Conservation (phyloP, 2,888 invertebrate species). For the Trissoscelio sp. region DNA sequence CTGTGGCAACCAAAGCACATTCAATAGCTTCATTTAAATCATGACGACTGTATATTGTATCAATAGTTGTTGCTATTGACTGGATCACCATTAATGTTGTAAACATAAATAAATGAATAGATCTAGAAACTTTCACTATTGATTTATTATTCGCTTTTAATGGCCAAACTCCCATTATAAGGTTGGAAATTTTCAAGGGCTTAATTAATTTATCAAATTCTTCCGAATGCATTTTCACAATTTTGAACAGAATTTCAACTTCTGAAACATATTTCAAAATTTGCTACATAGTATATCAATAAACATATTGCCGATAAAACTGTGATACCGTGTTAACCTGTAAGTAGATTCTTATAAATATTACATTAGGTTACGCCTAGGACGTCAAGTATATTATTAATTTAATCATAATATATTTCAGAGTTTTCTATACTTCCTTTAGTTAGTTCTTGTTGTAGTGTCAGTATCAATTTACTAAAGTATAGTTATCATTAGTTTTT, state of each 20-base stretch:
- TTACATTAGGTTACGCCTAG: too few relatives aligned
- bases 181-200: slow-evolving; percentile 27
- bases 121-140: slow-evolving; percentile 44
- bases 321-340: too few relatives aligned
- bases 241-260: background rate
- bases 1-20: slow-evolving; percentile 73
- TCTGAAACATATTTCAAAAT: background rate
- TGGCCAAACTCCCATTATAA: slow-evolving; percentile 53
- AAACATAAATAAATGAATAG: background rate
- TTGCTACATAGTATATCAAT: too few relatives aligned
- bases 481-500: too few relatives aligned
- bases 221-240: slow-evolving; percentile 3
- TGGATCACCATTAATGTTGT: slow-evolving; percentile 52
- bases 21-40: slow-evolving; percentile 77
- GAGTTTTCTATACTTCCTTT: too few relatives aligned
- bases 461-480: too few relatives aligned
- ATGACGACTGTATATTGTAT: slow-evolving; percentile 71
- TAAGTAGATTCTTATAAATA: too few relatives aligned
- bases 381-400: too few relatives aligned
- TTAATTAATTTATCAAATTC: slow-evolving; percentile 49
- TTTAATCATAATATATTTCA: too few relatives aligned
- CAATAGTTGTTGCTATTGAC: slow-evolving; percentile 57
- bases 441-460: too few relatives aligned
- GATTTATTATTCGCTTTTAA: slow-evolving; percentile 7
- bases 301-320: too few relatives aligned